These are phyloP conservation scores for Anniella stebbinsi DNA, from an alignment of 2,797 vertebrate species.

Conservation along the genomic window DNA sequence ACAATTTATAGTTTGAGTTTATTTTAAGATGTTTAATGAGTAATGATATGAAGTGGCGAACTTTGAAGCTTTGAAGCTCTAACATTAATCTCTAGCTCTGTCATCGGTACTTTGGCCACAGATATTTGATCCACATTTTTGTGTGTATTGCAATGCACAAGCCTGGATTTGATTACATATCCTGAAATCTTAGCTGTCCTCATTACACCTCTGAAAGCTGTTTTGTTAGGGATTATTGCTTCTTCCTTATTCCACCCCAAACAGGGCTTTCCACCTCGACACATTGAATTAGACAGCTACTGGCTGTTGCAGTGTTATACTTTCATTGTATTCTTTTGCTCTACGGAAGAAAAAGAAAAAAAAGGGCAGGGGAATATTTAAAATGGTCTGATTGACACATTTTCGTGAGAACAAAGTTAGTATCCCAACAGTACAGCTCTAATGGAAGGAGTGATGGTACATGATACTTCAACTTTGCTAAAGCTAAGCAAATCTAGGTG, in stretches of 20 bases:
- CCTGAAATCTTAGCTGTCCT: conserved; percentile 22
- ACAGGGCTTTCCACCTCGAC: background rate
- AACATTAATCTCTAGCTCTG: background rate
- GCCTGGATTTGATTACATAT: background rate
- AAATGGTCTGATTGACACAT: background rate
- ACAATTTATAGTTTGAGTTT: background rate
- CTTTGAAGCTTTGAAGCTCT: background rate
- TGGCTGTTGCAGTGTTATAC: background rate
- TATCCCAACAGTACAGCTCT: background rate
- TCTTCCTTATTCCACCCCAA: background rate
- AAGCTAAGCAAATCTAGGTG: too few species aligned
- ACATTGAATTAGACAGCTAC: background rate
- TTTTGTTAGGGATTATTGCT: background rate
- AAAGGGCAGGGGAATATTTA: background rate
- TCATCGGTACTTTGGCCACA: conserved; percentile 15
- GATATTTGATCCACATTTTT: conserved; percentile 9
- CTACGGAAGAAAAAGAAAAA: too few species aligned
- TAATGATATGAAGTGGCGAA: background rate
- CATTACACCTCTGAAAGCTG: background rate
- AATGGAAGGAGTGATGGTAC: too few species aligned
- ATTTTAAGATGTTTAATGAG: conserved; percentile 15
- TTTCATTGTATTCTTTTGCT: background rate
- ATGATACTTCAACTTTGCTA: too few species aligned
- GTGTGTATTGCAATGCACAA: background rate
- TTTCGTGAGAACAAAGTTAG: background rate